These are phyloP conservation scores for Salvator merianae DNA, from an alignment of 2,113 vertebrate genomes.

Conservation along the genomic window DNA sequence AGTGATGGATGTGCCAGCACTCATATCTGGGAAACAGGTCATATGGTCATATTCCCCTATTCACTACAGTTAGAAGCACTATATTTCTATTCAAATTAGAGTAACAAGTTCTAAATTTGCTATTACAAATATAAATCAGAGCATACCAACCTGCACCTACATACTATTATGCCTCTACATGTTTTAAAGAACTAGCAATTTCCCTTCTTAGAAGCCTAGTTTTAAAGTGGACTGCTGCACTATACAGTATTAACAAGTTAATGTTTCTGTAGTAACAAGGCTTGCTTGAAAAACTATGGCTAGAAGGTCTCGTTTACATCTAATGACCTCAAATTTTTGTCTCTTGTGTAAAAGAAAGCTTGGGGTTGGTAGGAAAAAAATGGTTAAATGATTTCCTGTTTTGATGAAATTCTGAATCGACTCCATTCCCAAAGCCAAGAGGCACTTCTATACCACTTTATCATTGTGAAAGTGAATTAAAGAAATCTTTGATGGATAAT, in stretches of 20 bases:
- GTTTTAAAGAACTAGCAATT: slow-evolving; percentile 8
- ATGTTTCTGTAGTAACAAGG: background rate
- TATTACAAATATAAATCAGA: too few species aligned
- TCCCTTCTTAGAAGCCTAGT: background rate
- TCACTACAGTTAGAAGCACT: background rate
- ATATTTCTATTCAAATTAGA: background rate
- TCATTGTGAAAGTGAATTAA: slow-evolving; percentile 37
- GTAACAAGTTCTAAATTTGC: too few species aligned
- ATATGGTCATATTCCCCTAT: background rate
- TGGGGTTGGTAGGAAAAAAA: background rate
- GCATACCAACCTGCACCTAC: too few species aligned
- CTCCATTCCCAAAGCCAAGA: slow-evolving; percentile 39
- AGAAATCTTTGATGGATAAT: slow-evolving; percentile 36
- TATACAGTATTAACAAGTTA: too few species aligned
- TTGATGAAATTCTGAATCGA: slow-evolving; percentile 38
- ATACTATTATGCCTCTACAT: background rate
- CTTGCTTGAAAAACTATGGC: slow-evolving; percentile 16
- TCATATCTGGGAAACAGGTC: too few species aligned
- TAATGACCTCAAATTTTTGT: background rate
- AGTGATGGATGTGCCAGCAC: background rate
- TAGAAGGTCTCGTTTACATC: background rate
- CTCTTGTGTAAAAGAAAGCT: background rate
- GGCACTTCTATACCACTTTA: slow-evolving; percentile 32
- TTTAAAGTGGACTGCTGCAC: background rate
- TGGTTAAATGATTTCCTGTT: slow-evolving; percentile 31